phyloP scores from a whole-genome alignment of 2,888 invertebrate species.

The Drepanosiphum platanoidis region DNA sequence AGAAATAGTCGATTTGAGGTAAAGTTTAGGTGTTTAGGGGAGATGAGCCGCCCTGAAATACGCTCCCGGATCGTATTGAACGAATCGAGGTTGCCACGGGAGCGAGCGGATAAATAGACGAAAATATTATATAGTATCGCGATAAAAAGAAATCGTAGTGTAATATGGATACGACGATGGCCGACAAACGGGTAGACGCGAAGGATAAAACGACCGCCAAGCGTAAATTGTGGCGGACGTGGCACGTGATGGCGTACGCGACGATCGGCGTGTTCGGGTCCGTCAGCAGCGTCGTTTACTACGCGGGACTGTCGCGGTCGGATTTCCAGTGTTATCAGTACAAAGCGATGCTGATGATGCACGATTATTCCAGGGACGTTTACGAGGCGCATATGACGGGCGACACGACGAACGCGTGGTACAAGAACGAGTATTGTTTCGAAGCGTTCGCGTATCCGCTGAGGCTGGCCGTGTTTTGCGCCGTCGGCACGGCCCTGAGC shows the following conservation, averaged over 20 bases:
- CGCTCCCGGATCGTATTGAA: too few relatives aligned
- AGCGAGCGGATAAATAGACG: too few relatives aligned
- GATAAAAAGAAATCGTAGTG: background rate
- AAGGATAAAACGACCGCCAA: background rate
- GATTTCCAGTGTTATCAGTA: constrained; percentile 8
- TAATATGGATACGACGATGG: background rate
- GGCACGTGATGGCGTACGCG: background rate
- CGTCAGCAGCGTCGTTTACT: background rate
- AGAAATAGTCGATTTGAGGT: too few relatives aligned
- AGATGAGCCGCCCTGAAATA: too few relatives aligned
- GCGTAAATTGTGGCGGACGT: background rate
- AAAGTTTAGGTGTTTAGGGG: too few relatives aligned
- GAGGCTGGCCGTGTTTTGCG: background rate
- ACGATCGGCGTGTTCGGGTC: background rate
- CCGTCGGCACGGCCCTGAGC: background rate
- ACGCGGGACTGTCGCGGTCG: background rate
- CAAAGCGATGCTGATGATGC: background rate
- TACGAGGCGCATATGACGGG: background rate
- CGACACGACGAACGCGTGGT: background rate
- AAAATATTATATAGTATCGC: too few relatives aligned
- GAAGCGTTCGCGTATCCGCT: background rate
- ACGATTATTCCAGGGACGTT: background rate
- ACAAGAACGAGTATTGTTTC: background rate
- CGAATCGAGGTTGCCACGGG: too few relatives aligned
- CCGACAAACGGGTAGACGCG: background rate